phyloP scores from a whole-genome alignment of 1,140 invertebrate species.

The Diachasma alloeum region DNA sequence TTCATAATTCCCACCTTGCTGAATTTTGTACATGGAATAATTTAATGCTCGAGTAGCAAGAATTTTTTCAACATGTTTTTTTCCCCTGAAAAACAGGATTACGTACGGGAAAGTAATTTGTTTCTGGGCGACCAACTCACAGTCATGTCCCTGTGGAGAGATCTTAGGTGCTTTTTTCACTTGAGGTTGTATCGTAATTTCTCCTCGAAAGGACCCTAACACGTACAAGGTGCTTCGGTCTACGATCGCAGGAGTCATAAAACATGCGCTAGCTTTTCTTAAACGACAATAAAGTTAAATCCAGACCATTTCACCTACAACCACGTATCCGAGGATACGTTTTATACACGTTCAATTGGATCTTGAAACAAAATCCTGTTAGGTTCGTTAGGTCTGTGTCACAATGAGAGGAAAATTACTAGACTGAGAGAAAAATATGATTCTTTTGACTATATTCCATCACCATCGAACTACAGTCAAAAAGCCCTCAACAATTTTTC shows the following conservation, averaged over 20 bases:
- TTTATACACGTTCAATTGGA: background rate
- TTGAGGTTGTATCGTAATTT: background rate
- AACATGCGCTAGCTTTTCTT: constrained; percentile 21
- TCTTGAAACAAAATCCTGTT: background rate
- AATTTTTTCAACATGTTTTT: background rate
- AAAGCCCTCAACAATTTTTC: too few species aligned
- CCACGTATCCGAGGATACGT: constrained; percentile 22
- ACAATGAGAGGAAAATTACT: background rate
- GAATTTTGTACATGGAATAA: background rate
- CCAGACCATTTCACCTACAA: constrained; percentile 10
- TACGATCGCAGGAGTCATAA: constrained; percentile 2
- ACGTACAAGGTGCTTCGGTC: background rate
- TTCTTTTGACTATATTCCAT: too few species aligned
- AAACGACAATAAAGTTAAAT: constrained; percentile 33
- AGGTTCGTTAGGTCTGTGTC: background rate
- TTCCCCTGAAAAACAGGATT: background rate
- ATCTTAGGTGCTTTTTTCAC: background rate
- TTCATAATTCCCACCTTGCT: background rate
- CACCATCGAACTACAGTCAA: too few species aligned
- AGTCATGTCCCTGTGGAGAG: background rate
- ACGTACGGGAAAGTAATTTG: background rate
- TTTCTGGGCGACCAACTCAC: background rate
- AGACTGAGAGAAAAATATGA: too few species aligned
- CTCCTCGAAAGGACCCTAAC: background rate
- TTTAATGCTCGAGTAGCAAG: background rate